phyloP scores from a whole-genome alignment of 2,888 invertebrate genomes.

The Mycalesis mineus region DNA sequence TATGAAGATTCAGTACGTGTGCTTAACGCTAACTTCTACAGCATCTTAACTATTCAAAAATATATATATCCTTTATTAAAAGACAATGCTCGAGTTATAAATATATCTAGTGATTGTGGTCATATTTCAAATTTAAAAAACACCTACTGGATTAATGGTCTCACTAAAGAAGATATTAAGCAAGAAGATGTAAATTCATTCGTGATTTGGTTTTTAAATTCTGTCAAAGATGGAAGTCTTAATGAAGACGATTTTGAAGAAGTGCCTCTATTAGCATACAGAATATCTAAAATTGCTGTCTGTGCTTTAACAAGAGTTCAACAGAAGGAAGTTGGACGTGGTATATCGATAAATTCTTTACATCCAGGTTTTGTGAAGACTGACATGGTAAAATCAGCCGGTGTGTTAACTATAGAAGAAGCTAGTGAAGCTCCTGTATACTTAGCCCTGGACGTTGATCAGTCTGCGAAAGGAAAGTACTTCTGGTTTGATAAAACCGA shows the following conservation, averaged over 20 bases:
- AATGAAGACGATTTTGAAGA: slow-evolving; percentile 35
- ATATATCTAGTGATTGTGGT: slow-evolving; percentile 38
- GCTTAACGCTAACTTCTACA: slow-evolving; percentile 33
- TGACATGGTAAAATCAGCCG: slow-evolving; percentile 33
- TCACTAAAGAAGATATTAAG: slow-evolving; percentile 31
- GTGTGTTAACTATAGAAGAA: slow-evolving; percentile 30
- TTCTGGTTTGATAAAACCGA: slow-evolving; percentile 38
- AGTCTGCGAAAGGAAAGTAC: slow-evolving; percentile 37
- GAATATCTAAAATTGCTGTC: slow-evolving; percentile 34
- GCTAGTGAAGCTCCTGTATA: slow-evolving; percentile 31
- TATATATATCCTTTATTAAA: slow-evolving; percentile 35
- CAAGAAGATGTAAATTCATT: slow-evolving; percentile 35
- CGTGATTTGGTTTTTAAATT: slow-evolving; percentile 36
- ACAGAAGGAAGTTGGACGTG: slow-evolving; percentile 31
- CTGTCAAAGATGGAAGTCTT: slow-evolving; percentile 31
- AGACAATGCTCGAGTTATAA: slow-evolving; percentile 36
- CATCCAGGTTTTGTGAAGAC: slow-evolving; percentile 40
- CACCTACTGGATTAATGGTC: slow-evolving; percentile 32
- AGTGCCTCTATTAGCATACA: slow-evolving; percentile 30
- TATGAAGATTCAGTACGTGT: slow-evolving; percentile 35
- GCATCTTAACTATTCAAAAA: slow-evolving; percentile 32
- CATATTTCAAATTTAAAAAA: slow-evolving; percentile 37
- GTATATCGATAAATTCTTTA: slow-evolving; percentile 37
- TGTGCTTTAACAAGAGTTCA: slow-evolving; percentile 34
- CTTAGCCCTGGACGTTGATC: slow-evolving; percentile 35